These are phyloP conservation scores for Cephonodes hylas DNA, from an alignment of 2,888 invertebrate genomes.

Conservation along the genomic window DNA sequence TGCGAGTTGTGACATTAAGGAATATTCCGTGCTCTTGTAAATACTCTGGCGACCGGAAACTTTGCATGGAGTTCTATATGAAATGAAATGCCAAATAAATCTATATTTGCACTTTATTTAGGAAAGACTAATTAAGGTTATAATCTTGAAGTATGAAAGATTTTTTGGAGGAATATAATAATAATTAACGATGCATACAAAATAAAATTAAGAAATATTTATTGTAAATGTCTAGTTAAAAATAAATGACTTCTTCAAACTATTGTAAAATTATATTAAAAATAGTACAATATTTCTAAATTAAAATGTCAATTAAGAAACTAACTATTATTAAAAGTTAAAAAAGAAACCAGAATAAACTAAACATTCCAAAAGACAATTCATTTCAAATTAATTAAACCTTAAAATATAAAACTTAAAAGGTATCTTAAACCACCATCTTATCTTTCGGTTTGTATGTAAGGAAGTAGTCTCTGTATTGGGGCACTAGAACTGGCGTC, in stretches of 20 bases:
- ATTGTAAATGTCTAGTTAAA: no score
- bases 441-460: slow-evolving; percentile 56
- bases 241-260: background rate
- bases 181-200: no score
- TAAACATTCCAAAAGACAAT: background rate
- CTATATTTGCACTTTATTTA: background rate
- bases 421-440: background rate
- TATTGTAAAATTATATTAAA: background rate
- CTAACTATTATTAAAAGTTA: background rate
- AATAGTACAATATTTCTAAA: background rate
- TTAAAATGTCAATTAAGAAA: background rate
- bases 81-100: background rate
- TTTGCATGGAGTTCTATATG: background rate
- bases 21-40: background rate
- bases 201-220: no score
- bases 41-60: background rate
- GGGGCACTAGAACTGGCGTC: slow-evolving; percentile 44
- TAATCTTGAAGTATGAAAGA: no score
- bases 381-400: background rate
- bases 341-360: background rate
- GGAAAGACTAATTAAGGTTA: background rate
- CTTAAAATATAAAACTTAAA: background rate
- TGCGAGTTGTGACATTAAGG: background rate
- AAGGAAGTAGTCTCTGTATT: slow-evolving; percentile 54
- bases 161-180: no score